Base-by-base conservation (phyloP, 2,113 vertebrate genomes). In the Ctenodactylus gundi region DNA sequence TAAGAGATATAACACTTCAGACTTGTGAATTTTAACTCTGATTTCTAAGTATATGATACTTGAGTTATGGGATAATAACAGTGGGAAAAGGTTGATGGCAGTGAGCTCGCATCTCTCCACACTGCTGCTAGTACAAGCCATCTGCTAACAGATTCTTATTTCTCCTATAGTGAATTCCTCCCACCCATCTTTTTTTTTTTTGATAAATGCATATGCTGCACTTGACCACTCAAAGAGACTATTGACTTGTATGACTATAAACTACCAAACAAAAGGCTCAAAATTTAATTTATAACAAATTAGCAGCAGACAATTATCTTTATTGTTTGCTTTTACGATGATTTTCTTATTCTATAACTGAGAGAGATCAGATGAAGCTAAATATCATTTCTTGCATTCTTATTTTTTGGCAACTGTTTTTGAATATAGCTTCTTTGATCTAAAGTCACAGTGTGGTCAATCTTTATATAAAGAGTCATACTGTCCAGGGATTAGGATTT, bases 1-100 rank as follows among this genome's bases (percentile, higher is more conserved):
- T 53, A 77, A 72, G 92, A 57, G 17, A 55, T 44, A 15, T 72
- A 78, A 88, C n/a, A 44, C 90, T 62, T 73, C 23, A 82, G 62
- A 78, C 55, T 3, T 87, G 46, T 39, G 53, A 94, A 83, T 62
- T 84, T 11, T 31, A 84, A 46, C 15, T 55, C 18, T 5, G 46
- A 91, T 83, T 83, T 88, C 90, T 89, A 29, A 88, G 81, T 31
- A 62, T 21, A 17, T 0, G 11, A 29, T 31, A 34, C 83, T 68
- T n/a, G 58, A 62, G n/a, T 46, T 93, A 68, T 20, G 10, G 29
- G 57, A 84, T 51, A 76, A 23, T 44, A 36, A 57, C 72, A 41
- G n/a, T 64, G 18, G 60, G 27, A 62, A 25, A 80, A 23, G 36
- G 44, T 4, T 3, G 3, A 62, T 6, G 4, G 21, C 34, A 20